These are phyloP conservation scores for Myrmophylax atrothorax DNA, from an alignment of 2,113 vertebrate species.

Conservation along the genomic window DNA sequence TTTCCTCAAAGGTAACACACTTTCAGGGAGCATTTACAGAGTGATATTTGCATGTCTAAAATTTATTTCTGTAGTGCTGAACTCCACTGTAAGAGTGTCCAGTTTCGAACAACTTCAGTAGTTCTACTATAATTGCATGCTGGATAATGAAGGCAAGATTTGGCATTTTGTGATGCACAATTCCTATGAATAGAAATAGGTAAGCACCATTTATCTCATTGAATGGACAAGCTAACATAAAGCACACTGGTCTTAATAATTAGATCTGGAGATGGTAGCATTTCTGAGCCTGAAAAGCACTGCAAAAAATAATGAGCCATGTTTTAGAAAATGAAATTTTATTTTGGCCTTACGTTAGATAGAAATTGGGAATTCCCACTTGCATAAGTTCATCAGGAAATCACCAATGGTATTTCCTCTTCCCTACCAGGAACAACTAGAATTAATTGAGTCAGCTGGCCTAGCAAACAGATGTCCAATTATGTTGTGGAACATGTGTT, in stretches of 20 bases:
- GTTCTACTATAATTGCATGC: background rate
- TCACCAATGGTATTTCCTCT: background rate
- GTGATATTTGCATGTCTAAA: background rate
- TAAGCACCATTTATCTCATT: conserved; percentile 56
- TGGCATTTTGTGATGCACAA: background rate
- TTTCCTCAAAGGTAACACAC: background rate
- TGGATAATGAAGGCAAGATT: conserved; percentile 39
- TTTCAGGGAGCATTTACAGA: background rate
- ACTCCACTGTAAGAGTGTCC: background rate
- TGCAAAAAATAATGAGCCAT: conserved; percentile 25
- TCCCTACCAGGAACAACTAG: background rate
- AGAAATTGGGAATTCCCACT: conserved; percentile 2
- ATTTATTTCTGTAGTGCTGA: background rate
- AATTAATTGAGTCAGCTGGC: conserved; percentile 28
- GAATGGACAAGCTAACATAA: conserved; percentile 51
- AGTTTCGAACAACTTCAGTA: background rate
- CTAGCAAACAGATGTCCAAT: conserved; percentile 2
- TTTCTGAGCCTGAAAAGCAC: conserved; percentile 17
- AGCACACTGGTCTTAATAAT: conserved; percentile 55
- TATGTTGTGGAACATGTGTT: background rate
- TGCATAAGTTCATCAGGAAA: conserved; percentile 8
- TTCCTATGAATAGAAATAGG: conserved; percentile 52
- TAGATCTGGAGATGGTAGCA: conserved; percentile 24
- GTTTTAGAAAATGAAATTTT: conserved; percentile 45
- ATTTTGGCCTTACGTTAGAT: background rate